Evolutionary conservation across 2,888 invertebrate genomes (phyloP), one percentile per base, ranked within the genome.

Genomic region (Drosophila leonis): DNA sequence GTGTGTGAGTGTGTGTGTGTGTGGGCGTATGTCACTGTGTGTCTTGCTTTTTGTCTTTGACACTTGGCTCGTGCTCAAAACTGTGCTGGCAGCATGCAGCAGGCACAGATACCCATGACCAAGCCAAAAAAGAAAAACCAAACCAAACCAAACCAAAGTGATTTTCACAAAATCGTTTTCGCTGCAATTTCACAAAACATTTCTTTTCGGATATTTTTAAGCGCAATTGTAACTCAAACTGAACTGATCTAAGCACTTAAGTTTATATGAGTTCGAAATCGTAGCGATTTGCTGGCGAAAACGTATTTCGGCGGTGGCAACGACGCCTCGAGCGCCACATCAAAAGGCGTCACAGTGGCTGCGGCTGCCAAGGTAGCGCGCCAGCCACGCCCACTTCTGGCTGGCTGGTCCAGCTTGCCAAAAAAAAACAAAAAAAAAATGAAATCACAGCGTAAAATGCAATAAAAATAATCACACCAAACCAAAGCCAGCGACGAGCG

Each of bases 291-390:
- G 51, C 4, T 7, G 35, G 35, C 15, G 52, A 52, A 52, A 52
- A 15, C 8, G 33, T 51, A 35, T 51, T 33, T 13, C 7, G 33
- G 15, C 42, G 12, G 18, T 12, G 1, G 5, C 13, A 2, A 13
- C 24, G 20, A 35, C 35, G 35, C 51, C 51, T 35, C 52, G 52
- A 24, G 35, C 52, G 24, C 9, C 13, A 63, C 46, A 72, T 77
- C 63, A 72, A 75, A 78, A 72, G 75, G 72, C 75, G 78, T 66
- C 72, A 78, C 66, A 66, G 57, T 65, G 78, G 72, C 78, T 75
- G 56, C 33, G 9, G 35, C 33, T 41, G 54, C 33, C 29, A 71
- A 77, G 77, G 72, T 75, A 49, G 57, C 39, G 37, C 41, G 56
- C 35, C 31, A 48, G 65, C 54, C 63, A 74, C 74, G 54, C 79